Conservation (phyloP, 2,888 invertebrate species). For the Octonoba sinensis region DNA sequence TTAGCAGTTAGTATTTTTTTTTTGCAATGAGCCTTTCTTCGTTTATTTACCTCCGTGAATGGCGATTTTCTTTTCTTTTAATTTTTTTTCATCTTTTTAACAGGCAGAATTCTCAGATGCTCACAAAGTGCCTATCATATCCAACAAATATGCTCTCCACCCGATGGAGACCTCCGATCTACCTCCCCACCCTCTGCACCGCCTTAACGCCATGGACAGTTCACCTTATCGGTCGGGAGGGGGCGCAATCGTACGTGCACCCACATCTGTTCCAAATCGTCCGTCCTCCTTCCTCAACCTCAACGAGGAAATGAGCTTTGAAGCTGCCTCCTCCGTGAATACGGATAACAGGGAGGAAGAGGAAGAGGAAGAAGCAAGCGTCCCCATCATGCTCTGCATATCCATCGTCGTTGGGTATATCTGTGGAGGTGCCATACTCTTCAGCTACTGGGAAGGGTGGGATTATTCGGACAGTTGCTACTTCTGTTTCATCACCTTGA, state of each 20-base stretch:
- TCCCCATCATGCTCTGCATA: conserved; percentile 81
- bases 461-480: conserved; percentile 88
- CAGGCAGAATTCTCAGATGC: conserved; percentile 65
- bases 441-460: conserved; percentile 89
- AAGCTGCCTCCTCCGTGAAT: conserved; percentile 69
- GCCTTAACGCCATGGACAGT: conserved; percentile 21
- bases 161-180: conserved; percentile 38
- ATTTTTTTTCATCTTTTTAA: not conserved
- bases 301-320: conserved; percentile 69
- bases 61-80: not conserved
- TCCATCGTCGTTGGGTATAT: conserved; percentile 90
- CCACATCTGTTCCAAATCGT: conserved; percentile 16
- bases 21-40: not conserved
- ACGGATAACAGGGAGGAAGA: conserved; percentile 47
- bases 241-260: conserved; percentile 22
- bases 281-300: conserved; percentile 28
- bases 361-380: conserved; percentile 67
- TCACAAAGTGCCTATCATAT: conserved; percentile 75
- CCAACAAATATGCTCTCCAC: conserved; percentile 80
- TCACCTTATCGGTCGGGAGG: not conserved
- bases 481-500: conserved; percentile 93
- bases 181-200: conserved; percentile 27
- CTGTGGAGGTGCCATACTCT: conserved; percentile 87
- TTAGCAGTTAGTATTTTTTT: too few relatives aligned
- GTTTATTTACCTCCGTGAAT: not conserved